A percentile compares a stretch with the other conserved stretches of the same genome.
phyloP scores from a whole-genome alignment of 2,888 invertebrate genomes.

The Aphodius sticticus region DNA sequence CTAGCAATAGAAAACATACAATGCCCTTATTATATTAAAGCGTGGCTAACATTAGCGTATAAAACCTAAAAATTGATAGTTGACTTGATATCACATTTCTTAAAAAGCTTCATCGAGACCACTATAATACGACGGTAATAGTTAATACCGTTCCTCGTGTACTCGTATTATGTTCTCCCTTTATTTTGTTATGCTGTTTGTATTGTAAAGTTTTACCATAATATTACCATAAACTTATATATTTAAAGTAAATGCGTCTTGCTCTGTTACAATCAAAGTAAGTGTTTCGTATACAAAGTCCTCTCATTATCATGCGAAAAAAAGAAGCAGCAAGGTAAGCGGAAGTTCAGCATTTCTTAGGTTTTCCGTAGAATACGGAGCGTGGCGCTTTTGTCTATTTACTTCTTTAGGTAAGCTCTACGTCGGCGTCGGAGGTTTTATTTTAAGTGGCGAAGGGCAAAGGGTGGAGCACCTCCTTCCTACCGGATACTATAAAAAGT shows the following conservation, averaged over 20 bases:
- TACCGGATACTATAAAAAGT: neutral
- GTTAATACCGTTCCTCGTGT: too few species aligned
- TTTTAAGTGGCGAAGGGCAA: neutral
- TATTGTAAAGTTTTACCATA: too few species aligned
- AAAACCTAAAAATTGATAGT: too few species aligned
- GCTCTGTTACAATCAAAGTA: conserved; percentile 4
- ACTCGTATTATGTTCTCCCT: too few species aligned
- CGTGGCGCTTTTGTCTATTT: neutral
- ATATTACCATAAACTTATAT: neutral
- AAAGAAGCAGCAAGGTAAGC: neutral
- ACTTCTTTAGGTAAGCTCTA: neutral
- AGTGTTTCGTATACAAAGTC: neutral
- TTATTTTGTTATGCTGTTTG: too few species aligned
- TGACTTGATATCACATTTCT: too few species aligned
- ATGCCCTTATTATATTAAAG: too few species aligned
- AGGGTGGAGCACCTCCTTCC: neutral
- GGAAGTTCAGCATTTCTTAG: neutral
- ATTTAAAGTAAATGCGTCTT: neutral
- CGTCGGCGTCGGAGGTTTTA: neutral
- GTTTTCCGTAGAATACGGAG: neutral
- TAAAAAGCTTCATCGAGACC: too few species aligned
- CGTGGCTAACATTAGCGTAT: too few species aligned
- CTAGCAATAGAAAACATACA: too few species aligned
- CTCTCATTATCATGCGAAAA: neutral
- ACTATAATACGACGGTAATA: too few species aligned